These are phyloP conservation scores for Chiloscyllium plagiosum DNA, from an alignment of 2,113 vertebrate genomes.

Conservation along the genomic window DNA sequence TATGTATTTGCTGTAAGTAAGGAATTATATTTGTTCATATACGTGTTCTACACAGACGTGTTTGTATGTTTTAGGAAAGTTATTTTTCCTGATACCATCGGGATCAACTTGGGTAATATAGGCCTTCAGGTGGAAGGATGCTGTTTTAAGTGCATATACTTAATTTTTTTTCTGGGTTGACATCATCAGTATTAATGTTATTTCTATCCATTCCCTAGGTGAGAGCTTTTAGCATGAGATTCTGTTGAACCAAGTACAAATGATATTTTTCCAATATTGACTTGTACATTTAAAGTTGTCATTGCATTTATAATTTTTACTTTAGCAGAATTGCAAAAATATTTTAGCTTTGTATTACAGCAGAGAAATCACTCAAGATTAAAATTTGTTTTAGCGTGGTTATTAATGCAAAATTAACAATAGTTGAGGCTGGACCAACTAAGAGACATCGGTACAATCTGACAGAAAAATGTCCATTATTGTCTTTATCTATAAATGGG, in stretches of 20 bases:
- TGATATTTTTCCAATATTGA: no score
- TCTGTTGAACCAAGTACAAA: constrained; percentile 13
- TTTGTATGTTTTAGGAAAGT: background rate
- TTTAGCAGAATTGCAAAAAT: background rate
- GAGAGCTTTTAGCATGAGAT: background rate
- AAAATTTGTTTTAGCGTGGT: background rate
- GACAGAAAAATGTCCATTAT: background rate
- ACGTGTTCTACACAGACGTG: background rate
- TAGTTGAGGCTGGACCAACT: background rate
- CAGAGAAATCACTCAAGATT: background rate
- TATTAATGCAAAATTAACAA: background rate
- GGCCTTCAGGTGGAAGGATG: background rate
- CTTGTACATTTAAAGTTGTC: background rate
- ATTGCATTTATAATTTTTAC: background rate
- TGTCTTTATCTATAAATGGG: background rate
- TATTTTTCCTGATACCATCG: background rate
- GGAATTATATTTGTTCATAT: background rate
- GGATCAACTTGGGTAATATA: background rate
- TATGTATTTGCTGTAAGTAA: background rate
- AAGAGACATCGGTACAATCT: background rate
- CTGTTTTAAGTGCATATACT: background rate
- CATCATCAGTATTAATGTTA: constrained; percentile 33
- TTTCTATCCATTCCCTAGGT: background rate
- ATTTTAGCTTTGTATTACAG: background rate
- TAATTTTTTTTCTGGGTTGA: constrained; percentile 17